Conservation (phyloP, 2,888 invertebrate species). For the Orthosia gothica region DNA sequence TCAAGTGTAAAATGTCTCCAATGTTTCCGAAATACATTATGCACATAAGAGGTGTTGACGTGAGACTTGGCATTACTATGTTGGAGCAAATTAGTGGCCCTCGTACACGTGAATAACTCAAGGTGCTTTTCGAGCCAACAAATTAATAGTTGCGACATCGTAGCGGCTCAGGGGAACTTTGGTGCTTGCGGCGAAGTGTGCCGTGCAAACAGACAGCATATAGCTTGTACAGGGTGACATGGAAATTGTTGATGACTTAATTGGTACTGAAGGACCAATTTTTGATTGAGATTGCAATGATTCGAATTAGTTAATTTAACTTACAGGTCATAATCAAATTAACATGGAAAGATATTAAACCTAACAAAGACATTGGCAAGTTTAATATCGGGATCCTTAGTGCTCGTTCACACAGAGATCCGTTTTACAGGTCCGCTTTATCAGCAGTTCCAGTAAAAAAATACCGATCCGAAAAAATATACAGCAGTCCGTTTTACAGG, state of each 20-base stretch:
- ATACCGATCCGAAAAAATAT: too few relatives aligned
- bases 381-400: background rate
- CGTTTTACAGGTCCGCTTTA: too few relatives aligned
- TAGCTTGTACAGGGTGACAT: slow-evolving; percentile 35
- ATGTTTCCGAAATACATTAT: slow-evolving; percentile 35
- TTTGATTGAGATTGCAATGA: background rate
- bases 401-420: too few relatives aligned
- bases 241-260: background rate
- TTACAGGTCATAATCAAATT: background rate
- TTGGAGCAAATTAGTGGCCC: slow-evolving; percentile 49
- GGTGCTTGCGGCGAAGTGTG: slow-evolving; percentile 48
- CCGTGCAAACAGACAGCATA: slow-evolving; percentile 44
- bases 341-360: background rate
- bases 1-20: slow-evolving; percentile 20
- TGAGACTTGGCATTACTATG: slow-evolving; percentile 40
- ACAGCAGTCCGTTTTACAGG: too few relatives aligned
- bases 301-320: too few relatives aligned
- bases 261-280: background rate
- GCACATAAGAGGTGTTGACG: slow-evolving; percentile 54
- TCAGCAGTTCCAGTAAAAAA: too few relatives aligned
- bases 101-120: slow-evolving; percentile 50
- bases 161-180: slow-evolving; percentile 56
- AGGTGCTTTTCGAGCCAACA: slow-evolving; percentile 64
- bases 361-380: background rate
- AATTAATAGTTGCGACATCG: slow-evolving; percentile 60